Conservation (phyloP, 1,140 invertebrate species). For the Phocides pigmalion region DNA sequence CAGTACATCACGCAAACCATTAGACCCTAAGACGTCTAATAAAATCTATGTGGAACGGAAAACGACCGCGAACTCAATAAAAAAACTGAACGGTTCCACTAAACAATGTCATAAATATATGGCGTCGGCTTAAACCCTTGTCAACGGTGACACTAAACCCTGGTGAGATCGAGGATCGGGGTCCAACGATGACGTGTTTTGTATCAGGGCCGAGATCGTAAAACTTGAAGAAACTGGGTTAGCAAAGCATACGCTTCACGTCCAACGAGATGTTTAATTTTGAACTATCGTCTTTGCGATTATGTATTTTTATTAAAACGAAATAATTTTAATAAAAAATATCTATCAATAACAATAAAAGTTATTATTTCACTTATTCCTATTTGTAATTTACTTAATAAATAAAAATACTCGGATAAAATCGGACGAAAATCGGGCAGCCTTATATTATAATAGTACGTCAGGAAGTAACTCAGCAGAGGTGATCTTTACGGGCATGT, state of each 20-base stretch:
- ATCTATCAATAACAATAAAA: too few species aligned
- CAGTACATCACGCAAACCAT: slow-evolving; percentile 6
- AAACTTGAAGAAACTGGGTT: slow-evolving; percentile 10
- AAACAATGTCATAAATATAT: slow-evolving; percentile 35
- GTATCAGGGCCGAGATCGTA: slow-evolving; percentile 4
- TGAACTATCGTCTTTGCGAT: too few species aligned
- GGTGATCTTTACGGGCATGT: too few species aligned
- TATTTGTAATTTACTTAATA: too few species aligned
- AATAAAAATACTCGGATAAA: too few species aligned
- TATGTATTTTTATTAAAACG: too few species aligned
- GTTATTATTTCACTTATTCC: too few species aligned
- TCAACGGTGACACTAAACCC: slow-evolving; percentile 29
- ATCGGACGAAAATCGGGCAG: too few species aligned
- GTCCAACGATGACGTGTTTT: slow-evolving; percentile 14
- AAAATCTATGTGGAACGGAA: slow-evolving; percentile 22
- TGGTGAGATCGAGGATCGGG: slow-evolving; percentile 15
- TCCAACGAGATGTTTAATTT: too few species aligned
- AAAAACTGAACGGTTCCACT: slow-evolving; percentile 12
- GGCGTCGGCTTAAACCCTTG: slow-evolving; percentile 29
- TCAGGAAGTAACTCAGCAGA: too few species aligned
- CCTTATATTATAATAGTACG: too few species aligned
- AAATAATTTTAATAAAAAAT: too few species aligned
- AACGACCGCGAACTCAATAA: slow-evolving; percentile 29
- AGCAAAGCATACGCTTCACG: background rate
- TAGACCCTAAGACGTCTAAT: slow-evolving; percentile 6